These are phyloP conservation scores for Eilema griseolum DNA, from an alignment of 2,888 invertebrate genomes.

Conservation along the genomic window DNA sequence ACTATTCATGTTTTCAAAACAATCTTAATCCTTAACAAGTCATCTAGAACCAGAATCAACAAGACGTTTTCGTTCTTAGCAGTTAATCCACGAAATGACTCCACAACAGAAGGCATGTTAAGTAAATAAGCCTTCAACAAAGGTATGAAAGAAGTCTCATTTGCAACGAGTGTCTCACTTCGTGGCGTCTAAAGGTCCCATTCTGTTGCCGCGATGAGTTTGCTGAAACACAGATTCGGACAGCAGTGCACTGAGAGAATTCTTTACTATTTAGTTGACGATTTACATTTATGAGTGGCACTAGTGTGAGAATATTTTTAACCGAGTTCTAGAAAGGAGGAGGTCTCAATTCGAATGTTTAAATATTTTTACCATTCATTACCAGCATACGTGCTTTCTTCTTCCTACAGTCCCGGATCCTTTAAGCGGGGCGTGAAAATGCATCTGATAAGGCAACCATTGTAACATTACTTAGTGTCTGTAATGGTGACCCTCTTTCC, in stretches of 20 bases:
- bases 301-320: background rate
- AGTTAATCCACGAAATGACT: conserved; percentile 51
- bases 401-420: no score
- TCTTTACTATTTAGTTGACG: conserved; percentile 39
- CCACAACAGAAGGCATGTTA: conserved; percentile 49
- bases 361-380: no score
- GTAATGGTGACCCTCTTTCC: no score
- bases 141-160: conserved; percentile 75
- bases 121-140: conserved; percentile 65
- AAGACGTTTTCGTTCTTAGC: conserved; percentile 10
- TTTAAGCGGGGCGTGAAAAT: no score
- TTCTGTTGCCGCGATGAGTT: conserved; percentile 74
- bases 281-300: conserved; percentile 41
- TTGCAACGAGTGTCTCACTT: conserved; percentile 69
- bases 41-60: conserved; percentile 7
- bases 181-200: conserved; percentile 63
- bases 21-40: background rate
- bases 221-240: conserved; percentile 55
- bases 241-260: conserved; percentile 49
- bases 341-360: no score
- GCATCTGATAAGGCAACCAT: no score
- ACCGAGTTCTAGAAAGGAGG: no score
- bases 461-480: no score
- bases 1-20: conserved; percentile 1
- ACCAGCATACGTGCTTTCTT: no score